Evolutionary conservation across 2,797 vertebrate species (phyloP).

Genomic region (Pseudochromis fuscus): DNA sequence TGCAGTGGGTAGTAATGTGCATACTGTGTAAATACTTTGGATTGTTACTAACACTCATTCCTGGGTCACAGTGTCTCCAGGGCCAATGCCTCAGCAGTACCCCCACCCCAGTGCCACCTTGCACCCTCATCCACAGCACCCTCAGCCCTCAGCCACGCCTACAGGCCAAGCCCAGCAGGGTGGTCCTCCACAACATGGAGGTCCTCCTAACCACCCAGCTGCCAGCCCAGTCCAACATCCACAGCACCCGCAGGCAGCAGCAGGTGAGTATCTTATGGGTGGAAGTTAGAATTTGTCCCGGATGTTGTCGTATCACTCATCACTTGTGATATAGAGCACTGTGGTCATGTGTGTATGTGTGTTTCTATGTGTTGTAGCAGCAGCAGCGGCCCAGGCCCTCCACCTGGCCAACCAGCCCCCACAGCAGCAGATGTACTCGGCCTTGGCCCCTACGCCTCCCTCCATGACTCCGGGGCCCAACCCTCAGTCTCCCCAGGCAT

Average conservation of each 20-base stretch:
- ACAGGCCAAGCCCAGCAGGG: slow-evolving; percentile 94
- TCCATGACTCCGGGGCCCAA: slow-evolving; percentile 98
- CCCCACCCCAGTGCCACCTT: slow-evolving; percentile 92
- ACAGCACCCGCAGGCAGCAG: slow-evolving; percentile 91
- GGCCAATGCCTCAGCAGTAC: slow-evolving; percentile 97
- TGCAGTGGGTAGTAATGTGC: not conserved
- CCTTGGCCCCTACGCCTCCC: slow-evolving; percentile 94
- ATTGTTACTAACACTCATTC: not conserved
- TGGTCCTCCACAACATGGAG: slow-evolving; percentile 89
- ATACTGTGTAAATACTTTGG: not conserved
- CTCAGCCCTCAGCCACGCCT: slow-evolving; percentile 96
- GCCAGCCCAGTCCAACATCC: slow-evolving; percentile 96
- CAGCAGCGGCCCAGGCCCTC: slow-evolving; percentile 90
- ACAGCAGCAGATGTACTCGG: slow-evolving; percentile 98
- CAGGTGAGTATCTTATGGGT: slow-evolving; percentile 57
- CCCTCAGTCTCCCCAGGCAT: slow-evolving; percentile 96
- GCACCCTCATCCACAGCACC: slow-evolving; percentile 94
- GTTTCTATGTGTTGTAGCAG: slow-evolving; percentile 25
- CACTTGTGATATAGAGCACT: not conserved
- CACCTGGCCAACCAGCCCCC: slow-evolving; percentile 92
- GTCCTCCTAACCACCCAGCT: slow-evolving; percentile 90
- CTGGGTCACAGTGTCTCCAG: slow-evolving; percentile 89
- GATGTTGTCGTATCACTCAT: not conserved
- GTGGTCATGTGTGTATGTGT: not conserved
- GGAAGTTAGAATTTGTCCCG: not conserved